phyloP scores from a whole-genome alignment of 2,888 invertebrate species.

The Tricholauxania praeusta region DNA sequence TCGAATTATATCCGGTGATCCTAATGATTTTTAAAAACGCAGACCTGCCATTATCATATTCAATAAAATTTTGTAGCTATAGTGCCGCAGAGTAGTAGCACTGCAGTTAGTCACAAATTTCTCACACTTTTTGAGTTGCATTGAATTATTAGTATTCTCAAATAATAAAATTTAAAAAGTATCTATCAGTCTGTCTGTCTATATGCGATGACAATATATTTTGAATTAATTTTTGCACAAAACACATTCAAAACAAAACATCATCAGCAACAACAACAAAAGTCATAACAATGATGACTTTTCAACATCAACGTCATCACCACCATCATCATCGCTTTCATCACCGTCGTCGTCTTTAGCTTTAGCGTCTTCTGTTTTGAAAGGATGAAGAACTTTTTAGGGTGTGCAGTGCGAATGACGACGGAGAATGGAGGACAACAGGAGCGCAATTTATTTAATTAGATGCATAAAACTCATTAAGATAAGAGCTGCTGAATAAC shows the following conservation, averaged over 20 bases:
- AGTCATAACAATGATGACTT: neutral
- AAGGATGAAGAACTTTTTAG: too few relatives aligned
- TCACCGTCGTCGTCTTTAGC: neutral
- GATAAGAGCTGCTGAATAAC: slow-evolving; percentile 58
- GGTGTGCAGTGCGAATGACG: slow-evolving; percentile 3
- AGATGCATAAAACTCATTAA: slow-evolving; percentile 67
- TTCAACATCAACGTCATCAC: slow-evolving; percentile 8
- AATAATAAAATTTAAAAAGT: too few relatives aligned
- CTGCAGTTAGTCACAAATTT: too few relatives aligned
- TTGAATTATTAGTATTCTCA: too few relatives aligned
- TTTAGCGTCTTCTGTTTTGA: neutral
- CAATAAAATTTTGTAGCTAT: too few relatives aligned
- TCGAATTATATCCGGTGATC: too few relatives aligned
- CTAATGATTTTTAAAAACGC: too few relatives aligned
- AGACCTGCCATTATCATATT: too few relatives aligned
- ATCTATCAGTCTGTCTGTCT: too few relatives aligned
- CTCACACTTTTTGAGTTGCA: too few relatives aligned
- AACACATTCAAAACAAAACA: slow-evolving; percentile 11
- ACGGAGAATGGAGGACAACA: slow-evolving; percentile 15
- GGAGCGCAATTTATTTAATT: slow-evolving; percentile 64
- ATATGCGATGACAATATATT: neutral
- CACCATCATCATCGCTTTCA: neutral
- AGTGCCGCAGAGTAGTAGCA: too few relatives aligned
- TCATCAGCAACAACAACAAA: neutral
- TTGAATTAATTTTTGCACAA: slow-evolving; percentile 11